Percentiles rank a stretch among this genome's conserved stretches.
phyloP scores from a whole-genome alignment of 2,797 vertebrate genomes.

The Lophotriccus pileatus region DNA sequence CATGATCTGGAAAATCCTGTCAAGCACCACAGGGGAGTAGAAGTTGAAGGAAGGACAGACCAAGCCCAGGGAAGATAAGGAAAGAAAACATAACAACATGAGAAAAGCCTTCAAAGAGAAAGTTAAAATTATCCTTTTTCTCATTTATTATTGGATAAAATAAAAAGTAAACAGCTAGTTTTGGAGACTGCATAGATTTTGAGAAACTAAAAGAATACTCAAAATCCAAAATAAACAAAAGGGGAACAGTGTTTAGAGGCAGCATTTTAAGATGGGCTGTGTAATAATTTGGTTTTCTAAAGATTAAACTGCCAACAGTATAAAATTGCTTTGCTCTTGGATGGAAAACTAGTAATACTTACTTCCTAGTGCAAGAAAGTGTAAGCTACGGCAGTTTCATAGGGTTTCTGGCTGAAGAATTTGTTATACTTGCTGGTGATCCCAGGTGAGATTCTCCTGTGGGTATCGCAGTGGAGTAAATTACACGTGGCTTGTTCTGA shows the following conservation, averaged over 20 bases:
- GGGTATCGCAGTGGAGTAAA: not conserved
- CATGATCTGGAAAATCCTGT: not conserved
- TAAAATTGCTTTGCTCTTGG: not conserved
- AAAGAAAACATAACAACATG: not conserved
- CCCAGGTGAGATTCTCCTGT: not conserved
- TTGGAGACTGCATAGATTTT: not conserved
- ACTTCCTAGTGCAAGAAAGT: not conserved
- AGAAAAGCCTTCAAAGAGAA: not conserved
- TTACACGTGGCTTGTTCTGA: not conserved
- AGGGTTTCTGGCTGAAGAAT: not conserved
- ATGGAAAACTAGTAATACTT: not conserved
- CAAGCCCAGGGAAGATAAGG: not conserved
- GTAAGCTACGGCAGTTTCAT: not conserved
- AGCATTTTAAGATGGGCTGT: not conserved
- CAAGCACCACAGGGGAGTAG: not conserved
- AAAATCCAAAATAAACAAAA: not conserved
- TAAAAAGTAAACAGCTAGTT: not conserved
- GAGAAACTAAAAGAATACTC: not conserved
- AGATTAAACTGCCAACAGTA: not conserved
- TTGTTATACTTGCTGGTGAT: not conserved
- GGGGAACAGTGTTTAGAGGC: not conserved
- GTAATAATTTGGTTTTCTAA: not conserved
- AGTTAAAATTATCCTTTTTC: not conserved
- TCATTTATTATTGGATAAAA: not conserved
- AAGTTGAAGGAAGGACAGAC: not conserved